These are phyloP conservation scores for Venusia cambrica DNA, from an alignment of 2,888 invertebrate genomes.

Conservation along the genomic window DNA sequence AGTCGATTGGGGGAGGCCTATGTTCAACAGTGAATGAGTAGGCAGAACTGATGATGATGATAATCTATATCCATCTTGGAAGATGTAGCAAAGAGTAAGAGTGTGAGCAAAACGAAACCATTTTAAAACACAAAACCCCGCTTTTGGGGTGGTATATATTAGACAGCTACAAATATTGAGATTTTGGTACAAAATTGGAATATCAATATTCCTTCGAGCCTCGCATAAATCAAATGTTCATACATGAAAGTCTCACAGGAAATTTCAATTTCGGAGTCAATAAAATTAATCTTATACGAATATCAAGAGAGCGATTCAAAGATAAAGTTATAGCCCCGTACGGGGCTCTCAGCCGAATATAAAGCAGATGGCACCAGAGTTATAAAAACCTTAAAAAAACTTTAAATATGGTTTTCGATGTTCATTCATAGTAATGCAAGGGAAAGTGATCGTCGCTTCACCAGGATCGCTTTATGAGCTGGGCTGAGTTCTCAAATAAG, in stretches of 20 bases:
- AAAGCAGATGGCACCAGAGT: slow-evolving; percentile 43
- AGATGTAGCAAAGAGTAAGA: too few relatives aligned
- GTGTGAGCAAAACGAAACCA: too few relatives aligned
- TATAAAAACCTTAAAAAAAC: slow-evolving; percentile 42
- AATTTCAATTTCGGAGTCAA: slow-evolving; percentile 32
- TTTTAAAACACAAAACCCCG: too few relatives aligned
- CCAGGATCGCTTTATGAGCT: slow-evolving; percentile 63
- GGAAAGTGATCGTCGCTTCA: slow-evolving; percentile 62
- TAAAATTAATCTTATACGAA: slow-evolving; percentile 35
- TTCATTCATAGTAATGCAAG: slow-evolving; percentile 60
- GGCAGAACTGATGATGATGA: too few relatives aligned
- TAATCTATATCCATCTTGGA: too few relatives aligned
- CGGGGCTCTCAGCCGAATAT: slow-evolving; percentile 38
- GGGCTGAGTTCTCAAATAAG: slow-evolving; percentile 52
- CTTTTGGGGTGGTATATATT: too few relatives aligned
- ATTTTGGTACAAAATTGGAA: slow-evolving; percentile 18
- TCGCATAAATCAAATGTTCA: slow-evolving; percentile 19
- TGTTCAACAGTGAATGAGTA: too few relatives aligned
- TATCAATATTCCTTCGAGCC: slow-evolving; percentile 17
- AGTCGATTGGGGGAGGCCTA: too few relatives aligned
- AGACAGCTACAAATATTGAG: slow-evolving; percentile 7
- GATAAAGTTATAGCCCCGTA: slow-evolving; percentile 36
- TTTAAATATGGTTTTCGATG: slow-evolving; percentile 58
- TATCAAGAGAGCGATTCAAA: slow-evolving; percentile 37
- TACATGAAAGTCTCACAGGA: slow-evolving; percentile 22